Conservation (phyloP, 1,140 invertebrate species). For the Aphelinus certus region DNA sequence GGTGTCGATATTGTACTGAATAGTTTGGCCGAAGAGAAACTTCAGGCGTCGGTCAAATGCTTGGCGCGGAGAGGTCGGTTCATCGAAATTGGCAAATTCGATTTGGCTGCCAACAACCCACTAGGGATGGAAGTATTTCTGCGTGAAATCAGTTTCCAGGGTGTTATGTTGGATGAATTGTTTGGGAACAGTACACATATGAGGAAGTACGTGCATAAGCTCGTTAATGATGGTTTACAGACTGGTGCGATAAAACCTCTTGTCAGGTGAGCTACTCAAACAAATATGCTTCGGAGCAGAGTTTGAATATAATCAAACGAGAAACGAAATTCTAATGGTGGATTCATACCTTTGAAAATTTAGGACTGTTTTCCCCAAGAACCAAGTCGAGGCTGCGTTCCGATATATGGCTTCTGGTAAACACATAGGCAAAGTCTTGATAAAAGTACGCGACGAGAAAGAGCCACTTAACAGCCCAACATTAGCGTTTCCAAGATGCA, state of each 20-base stretch:
- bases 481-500: constrained; percentile 65
- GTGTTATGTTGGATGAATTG: constrained; percentile 77
- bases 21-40: constrained; percentile 80
- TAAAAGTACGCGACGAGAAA: constrained; percentile 69
- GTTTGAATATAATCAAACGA: neutral
- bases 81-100: constrained; percentile 81
- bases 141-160: constrained; percentile 81
- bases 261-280: neutral
- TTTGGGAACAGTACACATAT: neutral
- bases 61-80: constrained; percentile 75
- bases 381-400: constrained; percentile 65
- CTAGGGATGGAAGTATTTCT: constrained; percentile 78
- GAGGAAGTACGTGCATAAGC: neutral
- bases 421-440: constrained; percentile 79
- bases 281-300: too few relatives aligned
- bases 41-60: constrained; percentile 81
- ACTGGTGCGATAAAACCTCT: constrained; percentile 57
- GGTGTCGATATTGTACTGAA: constrained; percentile 84
- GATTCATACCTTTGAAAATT: too few relatives aligned
- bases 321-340: neutral
- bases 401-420: constrained; percentile 76
- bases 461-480: constrained; percentile 47
- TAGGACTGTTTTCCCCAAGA: constrained; percentile 57
- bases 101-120: constrained; percentile 71
- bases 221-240: neutral